Base-by-base conservation (phyloP, 2,113 vertebrate species). In the Apteryx owenii region DNA sequence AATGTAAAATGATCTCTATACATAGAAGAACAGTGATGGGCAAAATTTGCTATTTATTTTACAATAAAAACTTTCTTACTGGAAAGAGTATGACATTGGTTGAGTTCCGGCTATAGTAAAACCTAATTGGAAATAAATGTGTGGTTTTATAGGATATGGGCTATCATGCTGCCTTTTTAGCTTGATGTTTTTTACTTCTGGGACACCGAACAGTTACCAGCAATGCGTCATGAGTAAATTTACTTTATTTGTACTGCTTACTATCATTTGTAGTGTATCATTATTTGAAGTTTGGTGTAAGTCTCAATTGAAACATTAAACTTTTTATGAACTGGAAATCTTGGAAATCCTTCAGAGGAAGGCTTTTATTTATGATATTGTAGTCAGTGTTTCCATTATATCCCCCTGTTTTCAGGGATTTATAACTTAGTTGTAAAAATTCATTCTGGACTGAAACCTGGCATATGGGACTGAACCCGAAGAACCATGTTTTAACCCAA, bases 221-320 rank as follows among this genome's bases (percentile, higher is more conserved):
- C 40, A 88, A 80, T 80, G 71, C 18, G 6, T 81, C 88, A 62
- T 75, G 42, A 96, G 69, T 86, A 95, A 92, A 96, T 96, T 97
- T 93, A 69, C 80, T 96, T 83, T 97, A 87, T 96, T 97, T 96
- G 73, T 93, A 93, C 88, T 91, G 29, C 65, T 95, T 93, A 20
- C 50, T 95, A 70, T 93, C 95, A 95, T 97, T 95, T 96, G 91
- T 91, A 93, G 6, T 78, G 19, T 95, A 66, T 82, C 68, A 68
- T 97, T 95, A 96, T 90, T 95, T 97, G 94, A 96, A 94, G 95
- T 96, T 98, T 95, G 73, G 69, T 96, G 72, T 85, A 96, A 96
- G 62, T 96, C 95, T 98, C 94, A 96, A 78, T 33, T 97, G 98
- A 98, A 98, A 96, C 77, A 78, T 97, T 97, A 98, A 98, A 98